Base-by-base conservation (phyloP, 2,797 vertebrate species). In the Buphagus erythrorhynchus region DNA sequence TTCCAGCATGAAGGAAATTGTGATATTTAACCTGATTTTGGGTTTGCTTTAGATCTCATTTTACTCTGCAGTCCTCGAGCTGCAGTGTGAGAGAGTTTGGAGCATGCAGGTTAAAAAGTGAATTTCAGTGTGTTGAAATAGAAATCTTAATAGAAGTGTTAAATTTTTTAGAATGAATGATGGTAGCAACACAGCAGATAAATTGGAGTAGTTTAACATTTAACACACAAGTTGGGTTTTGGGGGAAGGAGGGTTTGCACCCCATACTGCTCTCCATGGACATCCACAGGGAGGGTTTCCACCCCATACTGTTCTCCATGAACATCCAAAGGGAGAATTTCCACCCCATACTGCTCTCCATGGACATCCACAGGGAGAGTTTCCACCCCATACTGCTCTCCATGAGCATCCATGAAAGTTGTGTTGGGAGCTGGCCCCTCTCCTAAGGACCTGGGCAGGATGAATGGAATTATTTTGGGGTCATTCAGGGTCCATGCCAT, bases 191-290 rank as follows among this genome's bases (percentile, higher is more conserved):
- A 1, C 26, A 52, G 5, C 11, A 42, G 55, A 17, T 46, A 35
- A 67, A 62, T 5, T 9, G 68, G 36, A 59, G 28, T 40, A 10
- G 18, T 22, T 52, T 16, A 45, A 66, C 6, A 5, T 20, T 33
- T 67, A 24, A 3, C n/a, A 13, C 6, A 6, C 0, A 4, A 13
- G 5, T 7, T 57, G 40, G 42, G 7, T 33, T 71, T 65, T 4
- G 20, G 29, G 18, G 3, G 2, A 10, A 3, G 11, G 7, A 8
- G 1, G 9, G 4, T 5, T 55, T 29, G 8, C 11, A 46, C 5
- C 42, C 26, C 42, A 19, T 2, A 0, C 10, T 38, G 16, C 13
- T 12, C 26, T 31, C 54, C 26, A 19, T 29, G 65, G 17, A 15
- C 7, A 16, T 13, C 45, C 57, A 21, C 10, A 43, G 42, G 12